Evolutionary conservation across 2,113 vertebrate genomes (phyloP).

Genomic region (Peromyscus leucopus): DNA sequence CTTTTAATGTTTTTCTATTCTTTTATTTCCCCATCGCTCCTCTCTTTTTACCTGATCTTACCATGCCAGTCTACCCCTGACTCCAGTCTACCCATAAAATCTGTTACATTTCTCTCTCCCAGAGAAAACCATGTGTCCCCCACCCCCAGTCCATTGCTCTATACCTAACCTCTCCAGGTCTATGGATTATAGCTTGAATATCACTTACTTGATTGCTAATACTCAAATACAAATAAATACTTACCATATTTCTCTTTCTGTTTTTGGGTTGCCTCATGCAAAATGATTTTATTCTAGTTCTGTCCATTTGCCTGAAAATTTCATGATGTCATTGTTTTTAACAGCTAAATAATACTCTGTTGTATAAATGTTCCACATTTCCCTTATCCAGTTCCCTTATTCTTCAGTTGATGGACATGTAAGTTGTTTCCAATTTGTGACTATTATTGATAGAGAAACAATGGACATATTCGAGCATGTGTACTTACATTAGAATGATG

Average conservation of each 20-base stretch:
- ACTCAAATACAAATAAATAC: not conserved
- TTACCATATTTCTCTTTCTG: not conserved
- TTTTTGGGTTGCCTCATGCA: not conserved
- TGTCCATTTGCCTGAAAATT: not conserved
- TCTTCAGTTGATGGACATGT: not conserved
- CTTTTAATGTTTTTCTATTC: not conserved
- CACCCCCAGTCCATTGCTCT: not conserved
- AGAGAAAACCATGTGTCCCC: not conserved
- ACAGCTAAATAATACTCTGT: not conserved
- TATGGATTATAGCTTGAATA: not conserved
- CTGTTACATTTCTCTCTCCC: not conserved
- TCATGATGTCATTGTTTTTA: not conserved
- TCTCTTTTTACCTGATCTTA: not conserved
- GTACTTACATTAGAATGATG: not conserved
- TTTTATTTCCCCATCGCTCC: not conserved
- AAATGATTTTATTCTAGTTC: not conserved
- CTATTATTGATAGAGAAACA: not conserved
- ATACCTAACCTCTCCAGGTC: not conserved
- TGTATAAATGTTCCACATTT: not conserved
- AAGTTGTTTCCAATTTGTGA: not conserved
- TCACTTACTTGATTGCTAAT: not conserved
- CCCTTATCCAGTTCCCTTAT: not conserved
- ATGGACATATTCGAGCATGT: not conserved
- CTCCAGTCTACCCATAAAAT: not conserved
- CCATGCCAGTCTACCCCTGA: not conserved